These are phyloP conservation scores for Clarias laeviceps DNA, from an alignment of 2,797 vertebrate genomes.

Conservation along the genomic window DNA sequence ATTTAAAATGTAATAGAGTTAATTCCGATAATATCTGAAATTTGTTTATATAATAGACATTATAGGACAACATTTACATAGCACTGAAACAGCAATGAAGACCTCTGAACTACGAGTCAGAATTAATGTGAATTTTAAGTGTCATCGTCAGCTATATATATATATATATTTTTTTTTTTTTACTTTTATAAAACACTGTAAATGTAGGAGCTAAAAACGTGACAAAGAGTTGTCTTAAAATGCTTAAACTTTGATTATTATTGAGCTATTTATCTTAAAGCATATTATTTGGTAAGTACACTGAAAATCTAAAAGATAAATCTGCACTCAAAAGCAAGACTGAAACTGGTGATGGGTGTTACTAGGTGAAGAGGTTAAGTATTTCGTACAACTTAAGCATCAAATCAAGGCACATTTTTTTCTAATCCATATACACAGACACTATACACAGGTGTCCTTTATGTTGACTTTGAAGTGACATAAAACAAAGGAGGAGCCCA, in stretches of 20 bases:
- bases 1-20: background rate
- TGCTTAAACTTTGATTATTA: background rate
- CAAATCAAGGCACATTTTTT: background rate
- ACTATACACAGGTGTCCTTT: background rate
- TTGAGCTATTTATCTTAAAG: background rate
- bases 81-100: constrained; percentile 34
- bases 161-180: too few species aligned
- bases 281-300: background rate
- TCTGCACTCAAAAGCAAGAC: background rate
- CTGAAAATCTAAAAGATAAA: too few species aligned
- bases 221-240: background rate
- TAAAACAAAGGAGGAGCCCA: constrained; percentile 64
- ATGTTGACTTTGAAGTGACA: constrained; percentile 49
- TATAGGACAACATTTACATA: constrained; percentile 66
- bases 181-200: background rate
- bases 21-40: background rate
- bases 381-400: background rate
- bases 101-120: constrained; percentile 50
- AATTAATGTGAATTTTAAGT: constrained; percentile 9
- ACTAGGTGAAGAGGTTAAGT: background rate
- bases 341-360: background rate
- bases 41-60: background rate
- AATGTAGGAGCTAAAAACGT: background rate
- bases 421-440: background rate
- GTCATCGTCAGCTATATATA: background rate